These are phyloP conservation scores for Aphrophora alni DNA, from an alignment of 2,888 invertebrate species.

Conservation along the genomic window DNA sequence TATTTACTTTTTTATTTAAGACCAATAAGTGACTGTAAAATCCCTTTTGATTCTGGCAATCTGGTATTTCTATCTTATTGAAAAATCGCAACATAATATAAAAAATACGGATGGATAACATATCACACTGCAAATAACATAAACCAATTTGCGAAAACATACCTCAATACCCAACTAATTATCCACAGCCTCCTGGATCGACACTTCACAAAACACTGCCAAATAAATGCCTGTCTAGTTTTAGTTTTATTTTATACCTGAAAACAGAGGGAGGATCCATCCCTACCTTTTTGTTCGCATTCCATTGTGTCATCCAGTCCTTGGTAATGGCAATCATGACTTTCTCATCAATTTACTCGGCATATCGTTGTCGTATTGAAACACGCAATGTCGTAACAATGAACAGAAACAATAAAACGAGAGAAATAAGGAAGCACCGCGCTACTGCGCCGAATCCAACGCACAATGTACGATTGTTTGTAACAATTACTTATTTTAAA, in stretches of 20 bases:
- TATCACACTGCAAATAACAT: too few relatives aligned
- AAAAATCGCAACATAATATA: too few relatives aligned
- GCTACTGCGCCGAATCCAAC: not conserved
- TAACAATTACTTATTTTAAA: not conserved
- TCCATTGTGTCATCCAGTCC: not conserved
- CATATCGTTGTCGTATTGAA: not conserved
- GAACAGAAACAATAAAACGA: not conserved
- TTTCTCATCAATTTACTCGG: not conserved
- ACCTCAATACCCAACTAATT: not conserved
- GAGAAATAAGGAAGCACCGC: not conserved
- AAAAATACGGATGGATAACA: too few relatives aligned
- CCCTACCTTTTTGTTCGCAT: not conserved
- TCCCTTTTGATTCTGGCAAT: too few relatives aligned
- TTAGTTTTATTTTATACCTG: not conserved
- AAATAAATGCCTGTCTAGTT: not conserved
- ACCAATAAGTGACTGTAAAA: too few relatives aligned
- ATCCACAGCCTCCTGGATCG: not conserved
- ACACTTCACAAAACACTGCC: not conserved
- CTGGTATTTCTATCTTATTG: too few relatives aligned
- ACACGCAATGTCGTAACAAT: not conserved
- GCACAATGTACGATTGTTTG: not conserved
- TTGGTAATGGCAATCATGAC: constrained; percentile 2
- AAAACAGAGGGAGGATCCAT: not conserved
- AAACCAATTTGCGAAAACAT: too few relatives aligned
- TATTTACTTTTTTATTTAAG: too few relatives aligned